A percentile compares a stretch with the other conserved stretches of the same genome.
Conservation (phyloP, 2,888 invertebrate species). For the Poecilus cupreus region DNA sequence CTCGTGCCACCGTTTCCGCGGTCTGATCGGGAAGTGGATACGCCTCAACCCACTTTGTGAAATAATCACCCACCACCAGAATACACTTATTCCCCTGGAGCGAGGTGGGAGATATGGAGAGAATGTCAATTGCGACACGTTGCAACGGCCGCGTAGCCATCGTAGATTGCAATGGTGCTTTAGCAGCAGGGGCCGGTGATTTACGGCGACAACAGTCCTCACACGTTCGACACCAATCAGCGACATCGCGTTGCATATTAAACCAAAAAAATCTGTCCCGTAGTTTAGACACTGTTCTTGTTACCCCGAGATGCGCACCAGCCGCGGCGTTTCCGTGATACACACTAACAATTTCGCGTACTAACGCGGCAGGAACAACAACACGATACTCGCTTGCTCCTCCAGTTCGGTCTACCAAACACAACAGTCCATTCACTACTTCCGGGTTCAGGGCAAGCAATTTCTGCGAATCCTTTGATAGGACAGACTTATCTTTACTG, state of each 20-base stretch:
- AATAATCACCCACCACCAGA: conserved; percentile 47
- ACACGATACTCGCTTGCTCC: no score
- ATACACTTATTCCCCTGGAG: conserved; percentile 33
- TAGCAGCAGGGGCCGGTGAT: neutral
- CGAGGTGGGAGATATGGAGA: neutral
- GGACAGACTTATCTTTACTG: no score
- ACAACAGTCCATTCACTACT: no score
- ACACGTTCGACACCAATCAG: neutral
- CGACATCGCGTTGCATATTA: conserved; percentile 6
- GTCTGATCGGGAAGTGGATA: conserved; percentile 60
- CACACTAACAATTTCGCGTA: neutral
- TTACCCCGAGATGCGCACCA: no score
- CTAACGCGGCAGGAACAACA: no score
- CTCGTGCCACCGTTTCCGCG: conserved; percentile 63
- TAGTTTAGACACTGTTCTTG: neutral
- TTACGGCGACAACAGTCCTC: neutral
- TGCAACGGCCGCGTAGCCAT: neutral
- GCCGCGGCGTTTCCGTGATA: no score
- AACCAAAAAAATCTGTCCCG: conserved; percentile 16
- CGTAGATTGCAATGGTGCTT: neutral
- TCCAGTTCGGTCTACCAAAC: no score
- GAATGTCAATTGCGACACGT: neutral
- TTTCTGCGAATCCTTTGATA: no score
- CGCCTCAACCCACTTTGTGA: conserved; percentile 61
- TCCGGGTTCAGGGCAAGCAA: no score